phyloP scores from a whole-genome alignment of 2,797 vertebrate species.

The Sus cebifrons region DNA sequence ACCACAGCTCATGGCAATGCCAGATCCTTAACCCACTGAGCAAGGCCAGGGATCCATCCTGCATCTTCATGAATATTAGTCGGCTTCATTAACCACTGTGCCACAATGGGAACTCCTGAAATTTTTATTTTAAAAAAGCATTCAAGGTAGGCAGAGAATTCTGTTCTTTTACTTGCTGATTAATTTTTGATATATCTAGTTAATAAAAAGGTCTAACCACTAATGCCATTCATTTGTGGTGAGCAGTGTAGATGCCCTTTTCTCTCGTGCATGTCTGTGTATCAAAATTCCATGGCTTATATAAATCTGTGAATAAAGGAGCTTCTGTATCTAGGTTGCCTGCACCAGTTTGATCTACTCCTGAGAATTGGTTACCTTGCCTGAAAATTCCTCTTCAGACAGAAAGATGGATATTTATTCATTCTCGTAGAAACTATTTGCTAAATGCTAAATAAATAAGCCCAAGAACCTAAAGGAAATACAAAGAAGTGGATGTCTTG shows the following conservation, averaged over 20 bases:
- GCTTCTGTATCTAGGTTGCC: background rate
- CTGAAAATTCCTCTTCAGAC: background rate
- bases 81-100: no score
- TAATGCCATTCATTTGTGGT: background rate
- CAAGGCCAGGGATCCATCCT: no score
- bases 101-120: no score
- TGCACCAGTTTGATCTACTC: background rate
- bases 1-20: no score
- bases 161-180: constrained; percentile 32
- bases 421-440: background rate
- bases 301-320: background rate
- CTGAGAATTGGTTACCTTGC: background rate
- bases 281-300: background rate
- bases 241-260: background rate
- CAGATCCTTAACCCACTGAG: no score
- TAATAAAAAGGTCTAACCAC: background rate
- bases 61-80: no score
- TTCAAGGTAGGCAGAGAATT: background rate
- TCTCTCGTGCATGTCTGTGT: background rate
- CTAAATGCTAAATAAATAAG: background rate
- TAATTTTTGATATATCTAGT: background rate
- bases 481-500: background rate
- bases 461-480: background rate
- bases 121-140: background rate
- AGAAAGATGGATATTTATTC: background rate